Conservation (phyloP, 2,888 invertebrate genomes). For the Amblyjoppa proteus region DNA sequence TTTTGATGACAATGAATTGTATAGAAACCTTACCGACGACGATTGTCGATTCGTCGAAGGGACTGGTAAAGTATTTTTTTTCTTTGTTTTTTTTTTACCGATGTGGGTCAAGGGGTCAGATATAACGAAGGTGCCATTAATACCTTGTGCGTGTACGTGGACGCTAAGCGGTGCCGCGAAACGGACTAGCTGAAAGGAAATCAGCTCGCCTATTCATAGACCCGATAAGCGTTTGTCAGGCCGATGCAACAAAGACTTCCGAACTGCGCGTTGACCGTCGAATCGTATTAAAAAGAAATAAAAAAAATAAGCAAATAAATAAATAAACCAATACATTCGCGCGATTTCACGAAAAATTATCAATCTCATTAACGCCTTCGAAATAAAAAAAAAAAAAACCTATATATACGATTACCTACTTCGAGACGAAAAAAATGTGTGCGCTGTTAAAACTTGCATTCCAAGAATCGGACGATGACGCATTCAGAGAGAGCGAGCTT, state of each 20-base stretch:
- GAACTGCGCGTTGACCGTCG: slow-evolving; percentile 23
- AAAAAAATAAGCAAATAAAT: background rate
- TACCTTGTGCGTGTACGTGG: slow-evolving; percentile 57
- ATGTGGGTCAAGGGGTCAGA: slow-evolving; percentile 66
- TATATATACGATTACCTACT: background rate
- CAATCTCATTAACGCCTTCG: background rate
- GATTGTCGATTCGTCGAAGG: too few species aligned
- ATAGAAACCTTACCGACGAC: background rate
- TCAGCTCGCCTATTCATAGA: slow-evolving; percentile 80
- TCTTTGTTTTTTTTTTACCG: slow-evolving; percentile 13
- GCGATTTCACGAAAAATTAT: background rate
- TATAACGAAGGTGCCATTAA: slow-evolving; percentile 67
- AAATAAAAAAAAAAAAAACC: background rate
- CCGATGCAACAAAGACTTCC: slow-evolving; percentile 72
- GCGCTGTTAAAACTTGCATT: too few species aligned
- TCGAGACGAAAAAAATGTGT: slow-evolving; percentile 2
- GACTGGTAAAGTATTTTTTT: background rate
- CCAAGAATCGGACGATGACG: too few species aligned
- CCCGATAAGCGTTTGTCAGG: slow-evolving; percentile 75
- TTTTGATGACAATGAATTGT: background rate
- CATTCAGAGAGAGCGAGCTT: too few species aligned
- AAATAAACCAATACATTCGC: background rate
- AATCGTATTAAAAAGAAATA: slow-evolving; percentile 15
- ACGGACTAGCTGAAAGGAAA: slow-evolving; percentile 75
- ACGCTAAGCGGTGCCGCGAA: slow-evolving; percentile 62